Conservation (phyloP, 2,113 vertebrate species). For the Elaphurus davidianus region DNA sequence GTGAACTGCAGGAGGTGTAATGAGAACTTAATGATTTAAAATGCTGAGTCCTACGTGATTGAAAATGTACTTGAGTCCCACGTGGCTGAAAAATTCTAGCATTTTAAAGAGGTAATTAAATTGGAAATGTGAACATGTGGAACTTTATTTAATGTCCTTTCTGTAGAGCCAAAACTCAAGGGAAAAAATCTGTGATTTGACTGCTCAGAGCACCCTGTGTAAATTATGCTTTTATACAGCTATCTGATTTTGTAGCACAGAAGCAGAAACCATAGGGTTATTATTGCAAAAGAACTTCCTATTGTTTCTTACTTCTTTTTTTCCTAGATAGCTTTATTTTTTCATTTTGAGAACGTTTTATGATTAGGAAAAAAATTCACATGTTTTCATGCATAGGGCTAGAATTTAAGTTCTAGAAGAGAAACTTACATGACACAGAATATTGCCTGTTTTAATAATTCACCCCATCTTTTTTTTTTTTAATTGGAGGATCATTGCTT, state of each 20-base stretch:
- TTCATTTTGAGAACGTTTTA: constrained; percentile 12
- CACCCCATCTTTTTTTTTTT: neutral
- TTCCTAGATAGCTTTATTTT: neutral
- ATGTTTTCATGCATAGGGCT: neutral
- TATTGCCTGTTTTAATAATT: neutral
- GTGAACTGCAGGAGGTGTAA: neutral
- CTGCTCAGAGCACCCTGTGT: neutral
- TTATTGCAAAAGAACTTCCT: neutral
- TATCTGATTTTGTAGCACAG: neutral
- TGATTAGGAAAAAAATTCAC: neutral
- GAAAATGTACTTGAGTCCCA: constrained; percentile 41
- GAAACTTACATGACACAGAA: neutral
- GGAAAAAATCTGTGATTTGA: constrained; percentile 33
- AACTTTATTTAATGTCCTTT: constrained; percentile 46
- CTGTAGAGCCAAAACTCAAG: constrained; percentile 16
- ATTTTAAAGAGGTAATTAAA: constrained; percentile 61
- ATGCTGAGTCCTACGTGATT: constrained; percentile 27
- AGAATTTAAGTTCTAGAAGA: neutral
- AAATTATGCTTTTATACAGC: constrained; percentile 25
- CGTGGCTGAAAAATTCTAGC: constrained; percentile 2
- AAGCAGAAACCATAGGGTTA: neutral
- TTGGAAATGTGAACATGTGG: constrained; percentile 53
- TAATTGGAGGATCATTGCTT: neutral
- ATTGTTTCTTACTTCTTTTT: neutral
- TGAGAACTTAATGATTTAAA: constrained; percentile 59